A percentile compares a stretch with the other conserved stretches of the same genome.
These are phyloP conservation scores for Cremastobaeus sp. DNA, from an alignment of 2,888 invertebrate species.

Conservation along the genomic window DNA sequence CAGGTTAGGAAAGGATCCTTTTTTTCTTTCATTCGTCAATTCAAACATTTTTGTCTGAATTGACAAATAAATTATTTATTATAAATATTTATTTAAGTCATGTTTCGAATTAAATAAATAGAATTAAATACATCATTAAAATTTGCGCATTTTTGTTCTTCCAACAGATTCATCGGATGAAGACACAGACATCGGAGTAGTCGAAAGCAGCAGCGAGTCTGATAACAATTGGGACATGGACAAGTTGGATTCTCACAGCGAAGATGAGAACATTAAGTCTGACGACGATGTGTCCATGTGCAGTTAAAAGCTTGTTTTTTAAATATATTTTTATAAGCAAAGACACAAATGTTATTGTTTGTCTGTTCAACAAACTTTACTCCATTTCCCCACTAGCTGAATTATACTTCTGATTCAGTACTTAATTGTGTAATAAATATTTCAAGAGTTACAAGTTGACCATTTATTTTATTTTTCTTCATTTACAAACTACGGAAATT, in stretches of 20 bases:
- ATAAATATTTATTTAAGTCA: constrained; percentile 6
- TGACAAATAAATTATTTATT: no score
- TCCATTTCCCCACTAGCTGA: no score
- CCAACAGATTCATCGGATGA: constrained; percentile 74
- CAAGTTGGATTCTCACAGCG: constrained; percentile 70
- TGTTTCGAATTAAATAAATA: background rate
- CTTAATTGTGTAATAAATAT: no score
- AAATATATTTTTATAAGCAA: constrained; percentile 32
- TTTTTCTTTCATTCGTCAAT: no score
- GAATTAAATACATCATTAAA: background rate
- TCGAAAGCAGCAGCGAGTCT: constrained; percentile 72
- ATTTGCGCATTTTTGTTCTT: background rate
- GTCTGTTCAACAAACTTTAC: background rate
- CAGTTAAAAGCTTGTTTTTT: constrained; percentile 62
- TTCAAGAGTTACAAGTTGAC: no score
- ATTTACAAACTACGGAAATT: no score
- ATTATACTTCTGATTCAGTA: no score
- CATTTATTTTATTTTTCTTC: no score
- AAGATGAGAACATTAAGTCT: constrained; percentile 68
- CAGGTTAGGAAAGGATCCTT: constrained; percentile 78
- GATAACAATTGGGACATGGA: constrained; percentile 76
- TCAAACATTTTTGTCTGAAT: background rate
- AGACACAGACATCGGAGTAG: constrained; percentile 70
- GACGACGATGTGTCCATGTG: constrained; percentile 69
- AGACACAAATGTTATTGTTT: background rate